A percentile compares a stretch with the other conserved stretches of the same genome.
Evolutionary conservation across 2,888 invertebrate genomes (phyloP).

Genomic region (Phaonia tiefii): DNA sequence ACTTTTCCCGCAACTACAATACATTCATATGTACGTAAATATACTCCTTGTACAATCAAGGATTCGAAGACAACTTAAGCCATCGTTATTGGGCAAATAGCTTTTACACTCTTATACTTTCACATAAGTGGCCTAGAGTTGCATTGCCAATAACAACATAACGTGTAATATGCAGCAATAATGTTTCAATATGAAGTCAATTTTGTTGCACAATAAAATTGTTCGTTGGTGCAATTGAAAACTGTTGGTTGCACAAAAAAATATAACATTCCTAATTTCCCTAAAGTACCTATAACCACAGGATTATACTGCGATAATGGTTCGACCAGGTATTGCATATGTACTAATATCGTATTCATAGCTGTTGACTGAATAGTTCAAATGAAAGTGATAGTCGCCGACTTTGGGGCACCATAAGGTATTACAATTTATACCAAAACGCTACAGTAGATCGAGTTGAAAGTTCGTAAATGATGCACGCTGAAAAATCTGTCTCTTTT

Average conservation of each 20-base stretch:
- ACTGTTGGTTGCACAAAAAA: slow-evolving; percentile 56
- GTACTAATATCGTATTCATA: too few species aligned
- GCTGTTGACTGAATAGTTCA: too few species aligned
- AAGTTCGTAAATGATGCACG: too few species aligned
- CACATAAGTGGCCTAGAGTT: slow-evolving; percentile 14
- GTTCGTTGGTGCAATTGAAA: background rate
- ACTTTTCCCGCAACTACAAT: slow-evolving; percentile 67
- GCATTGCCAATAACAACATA: slow-evolving; percentile 55
- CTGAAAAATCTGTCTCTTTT: too few species aligned
- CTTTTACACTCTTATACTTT: slow-evolving; percentile 17
- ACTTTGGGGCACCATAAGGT: too few species aligned
- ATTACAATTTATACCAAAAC: too few species aligned
- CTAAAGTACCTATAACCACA: slow-evolving; percentile 77
- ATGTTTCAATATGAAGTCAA: slow-evolving; percentile 75
- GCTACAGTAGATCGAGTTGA: too few species aligned
- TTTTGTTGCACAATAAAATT: slow-evolving; percentile 65
- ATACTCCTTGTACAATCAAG: slow-evolving; percentile 1
- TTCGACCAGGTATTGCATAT: slow-evolving; percentile 37
- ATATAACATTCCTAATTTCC: slow-evolving; percentile 78
- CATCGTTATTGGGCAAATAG: background rate
- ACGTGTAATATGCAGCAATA: slow-evolving; percentile 73
- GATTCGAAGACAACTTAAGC: slow-evolving; percentile 23
- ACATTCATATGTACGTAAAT: background rate
- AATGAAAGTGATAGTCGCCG: too few species aligned
- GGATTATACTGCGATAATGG: slow-evolving; percentile 55